Evolutionary conservation across 2,888 invertebrate species (phyloP).

Genomic region (Aphodius granarius): DNA sequence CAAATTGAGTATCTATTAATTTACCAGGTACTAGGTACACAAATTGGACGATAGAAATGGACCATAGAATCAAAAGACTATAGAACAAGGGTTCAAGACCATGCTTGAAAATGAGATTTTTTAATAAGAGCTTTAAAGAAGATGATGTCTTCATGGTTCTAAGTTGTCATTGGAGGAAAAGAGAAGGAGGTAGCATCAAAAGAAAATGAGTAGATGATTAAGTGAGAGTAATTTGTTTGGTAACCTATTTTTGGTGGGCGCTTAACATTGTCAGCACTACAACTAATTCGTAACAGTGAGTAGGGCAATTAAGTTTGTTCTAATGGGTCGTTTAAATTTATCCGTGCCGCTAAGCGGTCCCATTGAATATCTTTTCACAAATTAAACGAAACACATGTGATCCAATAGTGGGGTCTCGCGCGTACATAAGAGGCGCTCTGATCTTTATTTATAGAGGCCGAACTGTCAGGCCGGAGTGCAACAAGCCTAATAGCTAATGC

Average conservation of each 20-base stretch:
- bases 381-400: slow-evolving; percentile 46
- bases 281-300: slow-evolving; percentile 7
- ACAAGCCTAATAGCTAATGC: slow-evolving; percentile 48
- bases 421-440: slow-evolving; percentile 32
- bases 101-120: too few relatives aligned
- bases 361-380: slow-evolving; percentile 39
- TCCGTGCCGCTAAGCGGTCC: slow-evolving; percentile 16
- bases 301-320: slow-evolving; percentile 16
- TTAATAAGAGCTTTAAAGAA: too few relatives aligned
- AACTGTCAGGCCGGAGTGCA: slow-evolving; percentile 46
- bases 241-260: slow-evolving; percentile 7
- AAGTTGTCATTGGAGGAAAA: too few relatives aligned
- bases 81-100: too few relatives aligned
- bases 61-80: too few relatives aligned
- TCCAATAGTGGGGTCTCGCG: slow-evolving; percentile 26
- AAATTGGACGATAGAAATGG: too few relatives aligned
- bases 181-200: too few relatives aligned
- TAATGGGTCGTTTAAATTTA: slow-evolving; percentile 26
- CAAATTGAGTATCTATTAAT: too few relatives aligned
- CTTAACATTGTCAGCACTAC: slow-evolving; percentile 7
- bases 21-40: too few relatives aligned
- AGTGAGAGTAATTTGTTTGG: background rate
- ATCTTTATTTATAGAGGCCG: slow-evolving; percentile 46
- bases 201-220: background rate
- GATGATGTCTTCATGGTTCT: too few relatives aligned